Evolutionary conservation across 2,797 vertebrate genomes (phyloP), one percentile per base, ranked within the genome.

Genomic region (Pampus argenteus): DNA sequence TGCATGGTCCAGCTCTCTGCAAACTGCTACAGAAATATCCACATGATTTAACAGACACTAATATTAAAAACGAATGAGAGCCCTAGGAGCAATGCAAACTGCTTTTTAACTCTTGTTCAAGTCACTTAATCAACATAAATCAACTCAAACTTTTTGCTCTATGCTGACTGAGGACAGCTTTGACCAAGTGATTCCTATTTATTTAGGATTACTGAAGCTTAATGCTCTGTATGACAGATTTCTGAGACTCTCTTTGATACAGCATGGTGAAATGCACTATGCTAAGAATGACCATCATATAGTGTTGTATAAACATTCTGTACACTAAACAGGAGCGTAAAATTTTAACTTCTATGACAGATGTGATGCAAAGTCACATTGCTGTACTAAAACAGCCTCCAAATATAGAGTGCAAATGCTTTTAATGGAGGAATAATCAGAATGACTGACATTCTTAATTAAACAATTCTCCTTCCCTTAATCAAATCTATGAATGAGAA

Each of bases 371-470:
- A 66, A 66, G 34, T 36, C 55, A 29, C 0, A 8, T 25, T 6
- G 48, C 3, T 23, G 76, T n/a, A 47, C 40, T 66, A 73, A 76
- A 71, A 73, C 17, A 22, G 15, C 54, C 29, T 51, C 26, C 49
- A 72, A 71, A 68, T 51, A 40, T 18, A 2, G 29, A 76, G 40
- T 26, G 8, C 44, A 42, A 64, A 31, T 9, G 8, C 61, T 54
- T 42, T 70, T 86, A 85, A 90, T 84, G 78, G 79, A 85, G 64
- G 71, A 77, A 86, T 59, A 86, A 86, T 86, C 74, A 57, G 67
- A 85, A 79, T 84, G 86, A 83, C 59, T 91, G 87, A 86, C 84
- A 44, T 14, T 79, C 78, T 88, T 92, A 90, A 93, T 93, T 92
- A 92, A 92, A 87, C 85, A 66, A 81, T 86, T 88, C 86, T 84